Base-by-base conservation (phyloP, 2,113 vertebrate species). In the Carassius gibelio region DNA sequence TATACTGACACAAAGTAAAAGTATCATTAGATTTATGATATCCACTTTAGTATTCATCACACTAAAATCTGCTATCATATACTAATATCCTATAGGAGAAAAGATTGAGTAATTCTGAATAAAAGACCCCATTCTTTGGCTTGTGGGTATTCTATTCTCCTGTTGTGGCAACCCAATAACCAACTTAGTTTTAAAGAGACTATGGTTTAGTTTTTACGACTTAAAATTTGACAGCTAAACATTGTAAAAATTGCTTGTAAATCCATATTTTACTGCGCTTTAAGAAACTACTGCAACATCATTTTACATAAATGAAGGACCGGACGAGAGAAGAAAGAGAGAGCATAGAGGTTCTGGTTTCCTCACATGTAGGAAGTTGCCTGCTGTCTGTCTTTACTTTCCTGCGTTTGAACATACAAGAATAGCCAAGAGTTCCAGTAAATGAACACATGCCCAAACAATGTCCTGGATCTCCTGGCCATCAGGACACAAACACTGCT, bases 351-450 rank as follows among this genome's bases (percentile, higher is more conserved):
- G 10, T 50, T 10, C n/a, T 75, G 69, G 11, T 38, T 87, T 81
- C 15, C 59, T 71, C 45, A 50, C 82, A 30, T 30, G 30, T 30
- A 84, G 86, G 86, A 87, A 59, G 72, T 76, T 50, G 42, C 34
- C 77, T 34, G 69, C 57, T 82, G 59, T 45, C 76, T 52, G 55
- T 64, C 34, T 26, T 13, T 59, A 71, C 48, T 81, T 84, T 69
- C 59, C 71, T 84, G 86, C 14, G 19, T 76, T 76, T 87, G 61
- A 75, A 38, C 61, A 48, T 42, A 61, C 59, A 38, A 64, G 26
- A 34, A 87, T 75, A 62, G 62, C 21, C 19, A 2, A 57, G 30
- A 57, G 30, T 52, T 59, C 48, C 38, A 59, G 57, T 26, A 77
- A 52, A 78, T 59, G 52, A 61, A 78, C 38, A 14, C 75, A 78